Evolutionary conservation across 2,113 vertebrate species (phyloP).

Genomic region (Tricholaema leucomelas): DNA sequence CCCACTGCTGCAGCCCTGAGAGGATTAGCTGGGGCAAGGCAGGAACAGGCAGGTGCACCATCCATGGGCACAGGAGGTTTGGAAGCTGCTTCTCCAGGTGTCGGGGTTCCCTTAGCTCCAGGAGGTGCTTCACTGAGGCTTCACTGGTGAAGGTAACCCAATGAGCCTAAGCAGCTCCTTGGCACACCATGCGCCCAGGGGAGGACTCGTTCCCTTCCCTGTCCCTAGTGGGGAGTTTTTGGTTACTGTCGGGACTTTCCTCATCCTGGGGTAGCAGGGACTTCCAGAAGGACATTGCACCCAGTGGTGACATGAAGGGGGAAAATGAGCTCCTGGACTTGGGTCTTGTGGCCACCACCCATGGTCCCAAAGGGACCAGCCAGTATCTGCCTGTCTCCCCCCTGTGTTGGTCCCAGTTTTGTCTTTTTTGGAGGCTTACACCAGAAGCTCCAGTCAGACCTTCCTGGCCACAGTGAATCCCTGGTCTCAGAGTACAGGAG

Average conservation of each 20-base stretch:
- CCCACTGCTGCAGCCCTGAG: fast-evolving
- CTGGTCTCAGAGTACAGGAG: no score
- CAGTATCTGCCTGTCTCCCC: background rate
- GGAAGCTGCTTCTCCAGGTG: background rate
- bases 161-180: background rate
- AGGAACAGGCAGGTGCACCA: background rate
- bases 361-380: background rate
- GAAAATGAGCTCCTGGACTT: background rate
- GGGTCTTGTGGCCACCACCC: background rate
- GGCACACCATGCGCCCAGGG: fast-evolving
- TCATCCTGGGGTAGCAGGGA: background rate
- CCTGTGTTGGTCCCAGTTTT: background rate
- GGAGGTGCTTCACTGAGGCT: background rate
- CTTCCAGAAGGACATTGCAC: background rate
- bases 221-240: background rate
- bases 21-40: background rate
- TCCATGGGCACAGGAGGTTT: background rate
- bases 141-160: fast-evolving
- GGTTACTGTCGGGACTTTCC: background rate
- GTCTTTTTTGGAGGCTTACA: background rate
- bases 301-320: background rate
- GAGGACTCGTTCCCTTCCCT: background rate
- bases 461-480: background rate
- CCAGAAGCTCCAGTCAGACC: background rate
- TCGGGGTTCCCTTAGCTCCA: background rate